Evolutionary conservation across 2,113 vertebrate genomes (phyloP).

Genomic region (Motacilla alba): DNA sequence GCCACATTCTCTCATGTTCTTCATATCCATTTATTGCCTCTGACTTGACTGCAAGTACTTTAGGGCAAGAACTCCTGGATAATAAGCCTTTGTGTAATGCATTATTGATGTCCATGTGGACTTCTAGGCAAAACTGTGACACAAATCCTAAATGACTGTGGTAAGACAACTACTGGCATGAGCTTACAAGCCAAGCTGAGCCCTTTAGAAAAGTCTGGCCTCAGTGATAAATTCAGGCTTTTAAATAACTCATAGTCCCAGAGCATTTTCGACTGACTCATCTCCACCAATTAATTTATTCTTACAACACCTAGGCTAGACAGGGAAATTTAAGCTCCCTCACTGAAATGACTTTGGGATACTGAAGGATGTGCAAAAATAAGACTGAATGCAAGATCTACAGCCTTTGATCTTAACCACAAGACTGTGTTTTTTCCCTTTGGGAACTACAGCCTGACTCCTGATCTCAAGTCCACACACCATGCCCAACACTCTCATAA

Average conservation of each 20-base stretch:
- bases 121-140: slow-evolving; percentile 8
- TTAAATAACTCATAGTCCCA: slow-evolving; percentile 34
- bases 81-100: slow-evolving; percentile 11
- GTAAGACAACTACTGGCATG: slow-evolving; percentile 19
- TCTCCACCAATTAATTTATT: slow-evolving; percentile 2
- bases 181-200: slow-evolving; percentile 33
- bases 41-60: neutral
- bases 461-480: neutral
- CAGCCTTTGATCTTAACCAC: neutral
- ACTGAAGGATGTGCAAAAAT: neutral
- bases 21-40: neutral
- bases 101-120: neutral
- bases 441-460: neutral
- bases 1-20: neutral
- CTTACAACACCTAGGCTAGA: slow-evolving; percentile 31
- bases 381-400: neutral
- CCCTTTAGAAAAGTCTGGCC: slow-evolving; percentile 19
- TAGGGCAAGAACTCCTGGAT: neutral
- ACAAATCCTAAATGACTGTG: slow-evolving; percentile 42
- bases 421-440: neutral
- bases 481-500: neutral
- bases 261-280: neutral
- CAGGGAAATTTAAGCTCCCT: slow-evolving; percentile 13
- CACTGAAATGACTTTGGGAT: neutral
- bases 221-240: slow-evolving; percentile 27